phyloP scores from a whole-genome alignment of 2,113 vertebrate species.

The Corvus hawaiiensis region DNA sequence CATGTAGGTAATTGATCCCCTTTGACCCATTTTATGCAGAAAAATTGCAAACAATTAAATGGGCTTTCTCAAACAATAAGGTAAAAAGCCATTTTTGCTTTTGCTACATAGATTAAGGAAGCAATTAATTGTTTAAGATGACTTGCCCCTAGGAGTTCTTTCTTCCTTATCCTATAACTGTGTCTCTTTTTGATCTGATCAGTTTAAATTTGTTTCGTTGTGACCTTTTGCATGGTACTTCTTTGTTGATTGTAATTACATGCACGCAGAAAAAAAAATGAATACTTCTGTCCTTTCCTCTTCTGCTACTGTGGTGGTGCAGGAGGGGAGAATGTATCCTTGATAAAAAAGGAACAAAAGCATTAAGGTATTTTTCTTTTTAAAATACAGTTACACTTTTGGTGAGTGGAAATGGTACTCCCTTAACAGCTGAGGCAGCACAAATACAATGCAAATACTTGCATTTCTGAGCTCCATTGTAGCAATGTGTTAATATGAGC shows the following conservation, averaged over 20 bases:
- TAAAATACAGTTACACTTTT: not conserved
- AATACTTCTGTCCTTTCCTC: not conserved
- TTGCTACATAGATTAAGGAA: constrained; percentile 5
- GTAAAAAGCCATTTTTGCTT: not conserved
- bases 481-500: not conserved
- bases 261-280: not conserved
- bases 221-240: not conserved
- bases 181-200: not conserved
- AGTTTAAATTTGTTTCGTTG: not conserved
- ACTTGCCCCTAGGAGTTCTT: not conserved
- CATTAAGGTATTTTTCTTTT: not conserved
- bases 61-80: not conserved
- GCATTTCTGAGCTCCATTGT: not conserved
- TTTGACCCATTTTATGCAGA: not conserved
- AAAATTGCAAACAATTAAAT: not conserved
- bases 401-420: not conserved
- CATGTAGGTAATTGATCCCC: not conserved
- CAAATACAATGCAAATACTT: not conserved
- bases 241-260: not conserved
- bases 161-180: not conserved
- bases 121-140: not conserved
- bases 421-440: not conserved
- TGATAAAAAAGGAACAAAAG: not conserved
- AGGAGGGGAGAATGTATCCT: not conserved
- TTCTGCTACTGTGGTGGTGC: not conserved